Base-by-base conservation (phyloP, 64 coral and sea anemone species). In the Montipora capricornis region DNA sequence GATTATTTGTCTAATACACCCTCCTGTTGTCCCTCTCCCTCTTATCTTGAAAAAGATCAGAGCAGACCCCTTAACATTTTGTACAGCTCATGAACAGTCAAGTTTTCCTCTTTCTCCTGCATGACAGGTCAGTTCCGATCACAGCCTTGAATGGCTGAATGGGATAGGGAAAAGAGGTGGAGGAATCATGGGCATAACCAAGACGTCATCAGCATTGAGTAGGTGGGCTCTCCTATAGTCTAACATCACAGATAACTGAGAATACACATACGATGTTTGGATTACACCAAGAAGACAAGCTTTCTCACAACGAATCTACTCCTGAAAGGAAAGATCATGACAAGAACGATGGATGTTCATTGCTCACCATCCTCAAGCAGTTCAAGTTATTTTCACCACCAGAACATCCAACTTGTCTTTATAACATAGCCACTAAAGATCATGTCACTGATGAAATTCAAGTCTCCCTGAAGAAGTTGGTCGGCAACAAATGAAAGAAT, bases 71-170 rank as follows among this genome's bases (percentile, higher is more conserved):
- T 29, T 37, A 37, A 37, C 37, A 37, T 37, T 37, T 37, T 7
- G 5, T 7, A 10, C 37, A 37, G 37, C 37, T 37, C 37, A 37
- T 37, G 37, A 37, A 37, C 6, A 55, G 5, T 10, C 10, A 7
- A 55, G 5, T 55, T 55, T 5, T 10, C 37, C 37, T 37, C 37
- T 37, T 37, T 37, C 2, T 37, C 37, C 37, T 37, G 37, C 37
- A 37, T 37, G 37, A 37, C 44, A 91, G 67, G 89, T 91, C 50
- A 95, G 82, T 75, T 5, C 11, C 14, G 94, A 91, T 52, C 89
- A 91, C 58, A 91, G 82, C 73, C 89, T 95, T 87, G 74, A 95
- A 67, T 95, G 94, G 89, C 64, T 82, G 9, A 88, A 81, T 48
- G 89, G 89, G 46, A 95, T 95, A 58, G 89, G 82, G 44, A 91